Base-by-base conservation (phyloP, 2,113 vertebrate genomes). In the Acrocephalus arundinaceus region DNA sequence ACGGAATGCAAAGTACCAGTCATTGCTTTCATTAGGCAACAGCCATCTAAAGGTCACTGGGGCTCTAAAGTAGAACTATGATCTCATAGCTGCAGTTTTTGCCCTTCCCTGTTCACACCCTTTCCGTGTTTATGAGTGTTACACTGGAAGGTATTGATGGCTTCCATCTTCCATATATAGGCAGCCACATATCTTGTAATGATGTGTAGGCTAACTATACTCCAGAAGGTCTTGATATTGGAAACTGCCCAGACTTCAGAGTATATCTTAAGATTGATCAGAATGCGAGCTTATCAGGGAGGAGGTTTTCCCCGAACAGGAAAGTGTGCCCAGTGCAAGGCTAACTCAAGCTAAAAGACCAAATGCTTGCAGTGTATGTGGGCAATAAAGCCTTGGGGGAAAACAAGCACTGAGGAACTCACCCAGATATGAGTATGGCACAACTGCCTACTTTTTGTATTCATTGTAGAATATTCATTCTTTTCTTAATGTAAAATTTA, bases 51-150 rank as follows among this genome's bases (percentile, higher is more conserved):
- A 97, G 94, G 87, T 96, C 87, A 95, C 55, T 27, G 13, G 9
- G 33, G n/a, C 72, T 93, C 85, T 52, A 88, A 96, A 95, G 87
- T 31, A 79, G 94, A 79, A 55, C 91, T 63, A 39, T 93, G 94
- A 96, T 91, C 95, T 97, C 95, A 94, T 11, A 54, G 91, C 84
- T 96, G 33, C 48, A 96, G 80, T 65, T 93, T 89, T 76, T 91
- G 95, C 91, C 91, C 91, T 93, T 94, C 89, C 91, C 81, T 93
- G 71, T 66, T 85, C 87, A 91, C 94, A 80, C 94, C 94, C 96
- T 73, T 96, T 73, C 94, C 1, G 1, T 93, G 89, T 91, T 93
- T 87, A 65, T 43, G 79, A 43, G 43, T 77, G 63, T 63, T 67
- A 79, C 0, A 2, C 83, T 89, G 91, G 57, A 51, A 94, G 70